Base-by-base conservation (phyloP, 2,888 invertebrate species). In the Noctua pronuba region DNA sequence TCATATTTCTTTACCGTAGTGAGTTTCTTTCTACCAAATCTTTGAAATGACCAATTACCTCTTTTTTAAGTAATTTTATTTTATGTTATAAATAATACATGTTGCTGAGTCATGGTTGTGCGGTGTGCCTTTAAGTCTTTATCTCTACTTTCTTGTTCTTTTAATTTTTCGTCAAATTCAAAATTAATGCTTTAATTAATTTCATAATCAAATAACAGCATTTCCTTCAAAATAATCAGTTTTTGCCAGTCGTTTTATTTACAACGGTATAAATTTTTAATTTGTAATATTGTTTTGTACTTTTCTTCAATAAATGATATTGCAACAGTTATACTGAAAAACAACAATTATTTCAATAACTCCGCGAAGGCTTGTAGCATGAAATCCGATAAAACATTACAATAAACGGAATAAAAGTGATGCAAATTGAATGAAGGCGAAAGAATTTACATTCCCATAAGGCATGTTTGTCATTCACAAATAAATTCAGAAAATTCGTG, bases 381-480 rank as follows among this genome's bases (percentile, higher is more conserved):
- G 62, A n/a, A 46, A 82, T 82, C 41, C n/a, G 24, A 58, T 49
- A 3, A 41, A 65, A 75, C 1, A 72, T 49, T 65, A 31, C n/a
- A 81, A 21, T 31, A 55, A 58, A 83, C 35, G 35, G 10, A 46
- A 69, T 69, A 69, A 58, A 69, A 80, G 58, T 76, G 6, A 68
- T 66, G 52, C n/a, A 78, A 52, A 67, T 68, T 58, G 18, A 28
- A 60, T 46, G 44, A 44, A 28, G 41, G 49, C 18, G 8, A 66
- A 90, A 87, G 84, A 91, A 93, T 92, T 90, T 91, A 90, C 89
- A 92, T 92, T 91, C 92, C 94, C 92, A 80, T 86, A 87, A 92
- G 92, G 93, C 92, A 94, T 87, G 92, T 92, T 91, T 93, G 92
- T 91, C 91, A 92, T 92, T 92, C 88, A 89, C 72, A 85, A 85